These are phyloP conservation scores for Entomobrya proxima DNA, from an alignment of 2,888 invertebrate species.

Conservation along the genomic window DNA sequence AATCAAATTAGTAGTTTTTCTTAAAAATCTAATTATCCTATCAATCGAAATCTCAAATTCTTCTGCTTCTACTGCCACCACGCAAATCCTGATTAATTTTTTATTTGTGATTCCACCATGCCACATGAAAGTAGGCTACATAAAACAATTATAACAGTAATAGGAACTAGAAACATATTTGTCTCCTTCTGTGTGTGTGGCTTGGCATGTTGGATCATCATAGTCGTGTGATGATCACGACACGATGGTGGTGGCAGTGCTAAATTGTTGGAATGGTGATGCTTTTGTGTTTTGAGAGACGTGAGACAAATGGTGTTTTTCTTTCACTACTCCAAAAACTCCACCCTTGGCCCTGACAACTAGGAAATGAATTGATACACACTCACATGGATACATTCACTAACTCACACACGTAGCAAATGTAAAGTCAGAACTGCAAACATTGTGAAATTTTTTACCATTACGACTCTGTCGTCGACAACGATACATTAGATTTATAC, in stretches of 20 bases:
- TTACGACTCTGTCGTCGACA: background rate
- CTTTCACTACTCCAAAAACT: slow-evolving; percentile 30
- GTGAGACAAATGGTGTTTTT: slow-evolving; percentile 47
- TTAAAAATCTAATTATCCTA: too few species aligned
- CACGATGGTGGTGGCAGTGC: background rate
- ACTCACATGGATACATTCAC: background rate
- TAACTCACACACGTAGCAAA: background rate
- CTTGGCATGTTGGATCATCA: slow-evolving; percentile 28
- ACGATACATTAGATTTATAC: slow-evolving; percentile 1
- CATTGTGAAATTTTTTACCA: background rate
- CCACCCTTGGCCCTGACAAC: slow-evolving; percentile 36
- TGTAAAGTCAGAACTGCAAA: background rate
- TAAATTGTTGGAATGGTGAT: slow-evolving; percentile 38
- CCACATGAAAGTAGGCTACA: too few species aligned
- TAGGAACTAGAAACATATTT: too few species aligned
- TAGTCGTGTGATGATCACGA: too few species aligned
- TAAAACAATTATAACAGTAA: too few species aligned
- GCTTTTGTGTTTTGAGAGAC: slow-evolving; percentile 43
- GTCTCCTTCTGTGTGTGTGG: too few species aligned
- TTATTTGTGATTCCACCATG: too few species aligned
- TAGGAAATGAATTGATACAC: slow-evolving; percentile 21
- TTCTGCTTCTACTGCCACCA: too few species aligned
- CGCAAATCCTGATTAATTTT: too few species aligned
- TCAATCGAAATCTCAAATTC: too few species aligned
- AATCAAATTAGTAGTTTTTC: too few species aligned